Evolutionary conservation across 2,113 vertebrate genomes (phyloP).

Genomic region (Mellivora capensis): DNA sequence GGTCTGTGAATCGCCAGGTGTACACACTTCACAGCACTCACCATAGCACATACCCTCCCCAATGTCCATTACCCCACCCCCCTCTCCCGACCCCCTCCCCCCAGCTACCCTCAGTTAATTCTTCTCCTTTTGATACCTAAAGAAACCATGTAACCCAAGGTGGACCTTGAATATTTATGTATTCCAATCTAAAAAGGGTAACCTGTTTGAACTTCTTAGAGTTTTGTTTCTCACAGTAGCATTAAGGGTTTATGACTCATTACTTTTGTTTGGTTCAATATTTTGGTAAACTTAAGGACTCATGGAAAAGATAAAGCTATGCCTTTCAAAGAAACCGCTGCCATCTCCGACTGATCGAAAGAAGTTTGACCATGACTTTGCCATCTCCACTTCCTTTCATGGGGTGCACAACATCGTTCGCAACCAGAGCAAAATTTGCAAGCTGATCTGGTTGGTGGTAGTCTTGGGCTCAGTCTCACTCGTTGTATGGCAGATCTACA

Average conservation of each 20-base stretch:
- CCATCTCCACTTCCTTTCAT: slow-evolving; percentile 81
- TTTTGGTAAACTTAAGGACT: slow-evolving; percentile 70
- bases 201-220: background rate
- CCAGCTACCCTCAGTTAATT: too few species aligned
- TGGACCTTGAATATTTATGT: background rate
- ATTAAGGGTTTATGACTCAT: background rate
- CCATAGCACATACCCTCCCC: too few species aligned
- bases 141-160: background rate
- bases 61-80: too few species aligned
- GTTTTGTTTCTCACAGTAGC: background rate
- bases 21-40: too few species aligned
- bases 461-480: slow-evolving; percentile 71
- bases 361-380: slow-evolving; percentile 79
- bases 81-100: too few species aligned
- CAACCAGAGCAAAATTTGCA: slow-evolving; percentile 70
- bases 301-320: slow-evolving; percentile 73
- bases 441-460: slow-evolving; percentile 76
- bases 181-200: background rate
- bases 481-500: slow-evolving; percentile 78
- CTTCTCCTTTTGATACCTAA: background rate
- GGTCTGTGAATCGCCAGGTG: too few species aligned
- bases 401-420: slow-evolving; percentile 79
- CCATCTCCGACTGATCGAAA: slow-evolving; percentile 71
- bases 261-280: background rate
- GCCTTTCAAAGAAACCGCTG: slow-evolving; percentile 71